Percentiles rank a stretch among this genome's conserved stretches.
These are phyloP conservation scores for rat (Rattus norvegicus) DNA, from an alignment of 2,113 vertebrate genomes.

Conservation along the genomic window DNA sequence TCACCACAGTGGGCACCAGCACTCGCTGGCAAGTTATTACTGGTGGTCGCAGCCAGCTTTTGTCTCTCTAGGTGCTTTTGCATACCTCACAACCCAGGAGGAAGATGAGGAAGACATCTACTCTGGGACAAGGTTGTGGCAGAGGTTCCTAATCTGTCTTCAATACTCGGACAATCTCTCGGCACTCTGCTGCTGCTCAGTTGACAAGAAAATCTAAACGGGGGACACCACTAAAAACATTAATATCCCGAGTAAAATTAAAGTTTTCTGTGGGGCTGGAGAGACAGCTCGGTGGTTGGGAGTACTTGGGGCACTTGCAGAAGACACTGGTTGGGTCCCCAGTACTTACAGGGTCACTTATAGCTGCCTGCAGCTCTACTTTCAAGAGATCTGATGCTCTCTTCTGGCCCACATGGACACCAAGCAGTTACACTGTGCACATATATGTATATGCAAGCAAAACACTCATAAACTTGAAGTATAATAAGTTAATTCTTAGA, in stretches of 20 bases:
- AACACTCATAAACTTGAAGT: not conserved
- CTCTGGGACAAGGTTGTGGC: not conserved
- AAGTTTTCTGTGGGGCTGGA: not conserved
- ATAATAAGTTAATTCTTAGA: not conserved
- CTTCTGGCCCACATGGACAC: not conserved
- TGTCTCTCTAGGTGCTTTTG: not conserved
- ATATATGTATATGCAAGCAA: not conserved
- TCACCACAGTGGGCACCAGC: not conserved
- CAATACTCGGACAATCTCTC: not conserved
- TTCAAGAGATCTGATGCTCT: not conserved
- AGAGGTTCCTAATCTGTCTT: slow-evolving; percentile 23
- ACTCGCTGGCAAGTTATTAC: not conserved
- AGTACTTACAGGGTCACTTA: not conserved
- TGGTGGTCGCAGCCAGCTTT: not conserved
- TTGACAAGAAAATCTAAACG: not conserved
- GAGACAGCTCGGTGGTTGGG: too few species aligned
- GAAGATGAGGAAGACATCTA: not conserved
- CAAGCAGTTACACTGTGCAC: not conserved
- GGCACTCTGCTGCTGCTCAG: not conserved
- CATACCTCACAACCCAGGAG: fast-evolving
- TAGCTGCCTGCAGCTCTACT: not conserved
- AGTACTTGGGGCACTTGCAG: not conserved
- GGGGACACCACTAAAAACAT: not conserved
- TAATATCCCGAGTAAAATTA: not conserved
- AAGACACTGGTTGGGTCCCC: not conserved